Base-by-base conservation (phyloP, 2,113 vertebrate genomes). In the Myrmecophaga tridactyla region DNA sequence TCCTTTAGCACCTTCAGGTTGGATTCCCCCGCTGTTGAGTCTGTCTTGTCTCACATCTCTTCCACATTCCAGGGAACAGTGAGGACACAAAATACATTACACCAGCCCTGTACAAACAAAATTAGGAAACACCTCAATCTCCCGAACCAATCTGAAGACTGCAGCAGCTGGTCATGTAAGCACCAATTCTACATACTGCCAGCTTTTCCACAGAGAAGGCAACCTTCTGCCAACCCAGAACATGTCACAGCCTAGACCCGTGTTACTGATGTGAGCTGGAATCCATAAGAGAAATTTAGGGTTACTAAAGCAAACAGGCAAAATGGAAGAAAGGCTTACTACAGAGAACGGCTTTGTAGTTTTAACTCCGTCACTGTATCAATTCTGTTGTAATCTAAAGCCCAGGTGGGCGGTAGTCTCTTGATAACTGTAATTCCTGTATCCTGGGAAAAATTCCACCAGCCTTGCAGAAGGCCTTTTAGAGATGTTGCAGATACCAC, bases 321-420 rank as follows among this genome's bases (percentile, higher is more conserved):
- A 77, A 43, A 80, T 34, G 36, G 51, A 43, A 92, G 72, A 69
- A 72, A 58, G 56, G 70, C 58, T 96, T 92, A 56, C 25, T 92
- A 56, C 25, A 67, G 86, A 84, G 63, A 63, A 43, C 15, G 69
- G 83, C 34, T 23, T 86, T 73, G 4, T 36, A 67, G 48, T 78
- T 87, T 95, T 89, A 86, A 63, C 73, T 83, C 90, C 48, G 75
- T 88, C 8, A 0, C 13, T 18, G 13, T 89, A 46, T 89, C 78
- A 43, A 18, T 82, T 92, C 73, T 86, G 2, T 63, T 84, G 34
- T 88, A 62, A 58, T 94, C 94, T 95, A 95, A 96, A 95, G 77
- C 75, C 67, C 27, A 83, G 51, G 12, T 93, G 27, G 65, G 62
- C 69, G 63, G 76, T 53, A 58, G 72, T 82, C 91, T 91, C 39